Percentiles rank a stretch among this genome's conserved stretches.
phyloP scores from a whole-genome alignment of 2,888 invertebrate species.

The Melolontha melolontha region DNA sequence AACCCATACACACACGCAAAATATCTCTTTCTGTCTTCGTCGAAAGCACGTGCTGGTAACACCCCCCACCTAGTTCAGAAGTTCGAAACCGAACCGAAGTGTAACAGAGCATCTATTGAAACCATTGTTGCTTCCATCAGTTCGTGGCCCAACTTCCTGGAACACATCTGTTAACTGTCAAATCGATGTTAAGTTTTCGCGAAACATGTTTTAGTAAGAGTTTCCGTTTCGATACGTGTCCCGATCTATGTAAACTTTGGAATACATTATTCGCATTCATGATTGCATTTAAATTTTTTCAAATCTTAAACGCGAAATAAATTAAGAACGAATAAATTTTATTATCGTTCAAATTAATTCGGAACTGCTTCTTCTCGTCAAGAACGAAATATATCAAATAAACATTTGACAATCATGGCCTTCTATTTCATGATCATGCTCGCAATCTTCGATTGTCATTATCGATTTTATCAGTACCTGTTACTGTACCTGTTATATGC shows the following conservation, averaged over 20 bases:
- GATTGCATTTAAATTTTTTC: background rate
- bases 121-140: constrained; percentile 41
- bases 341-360: too few species aligned
- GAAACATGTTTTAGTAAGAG: background rate
- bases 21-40: background rate
- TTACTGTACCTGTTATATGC: too few species aligned
- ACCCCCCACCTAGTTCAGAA: constrained; percentile 15
- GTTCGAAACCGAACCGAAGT: constrained; percentile 4
- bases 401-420: too few species aligned
- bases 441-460: too few species aligned
- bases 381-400: too few species aligned
- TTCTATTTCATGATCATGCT: too few species aligned
- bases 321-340: background rate
- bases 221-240: background rate
- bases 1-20: background rate
- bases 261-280: too few species aligned
- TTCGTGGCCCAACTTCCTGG: constrained; percentile 39
- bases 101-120: constrained; percentile 25
- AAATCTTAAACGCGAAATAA: too few species aligned
- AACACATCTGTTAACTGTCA: constrained; percentile 42
- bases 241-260: too few species aligned
- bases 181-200: constrained; percentile 26
- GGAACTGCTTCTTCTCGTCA: too few species aligned
- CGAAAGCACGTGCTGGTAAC: background rate
- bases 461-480: too few species aligned